phyloP scores from a whole-genome alignment of 2,113 vertebrate species.

The Rousettus leschenaultii region DNA sequence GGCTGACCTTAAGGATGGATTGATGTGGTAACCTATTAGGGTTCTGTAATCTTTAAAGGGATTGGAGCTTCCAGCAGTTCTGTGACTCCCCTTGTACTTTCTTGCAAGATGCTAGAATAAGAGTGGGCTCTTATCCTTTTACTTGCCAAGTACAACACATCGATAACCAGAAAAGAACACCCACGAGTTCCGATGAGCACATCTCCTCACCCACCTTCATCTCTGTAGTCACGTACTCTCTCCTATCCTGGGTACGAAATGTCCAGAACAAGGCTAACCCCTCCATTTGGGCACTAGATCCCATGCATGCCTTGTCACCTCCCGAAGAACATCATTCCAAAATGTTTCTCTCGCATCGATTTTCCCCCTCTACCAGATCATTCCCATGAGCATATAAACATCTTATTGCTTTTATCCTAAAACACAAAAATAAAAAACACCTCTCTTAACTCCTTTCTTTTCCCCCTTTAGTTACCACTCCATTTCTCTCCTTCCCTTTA shows the following conservation, averaged over 20 bases:
- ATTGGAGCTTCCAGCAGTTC: not conserved
- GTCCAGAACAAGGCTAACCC: not conserved
- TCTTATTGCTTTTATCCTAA: not conserved
- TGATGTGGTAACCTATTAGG: not conserved
- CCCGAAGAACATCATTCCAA: not conserved
- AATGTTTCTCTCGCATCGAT: not conserved
- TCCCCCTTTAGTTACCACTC: not conserved
- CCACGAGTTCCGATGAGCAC: accelerated
- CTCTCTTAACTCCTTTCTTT: not conserved
- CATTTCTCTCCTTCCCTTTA: not conserved
- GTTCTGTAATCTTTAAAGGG: not conserved
- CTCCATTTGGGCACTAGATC: not conserved
- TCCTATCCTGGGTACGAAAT: not conserved
- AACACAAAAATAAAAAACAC: not conserved
- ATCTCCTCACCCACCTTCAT: not conserved
- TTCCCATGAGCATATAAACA: not conserved
- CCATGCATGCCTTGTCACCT: not conserved
- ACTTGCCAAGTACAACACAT: not conserved
- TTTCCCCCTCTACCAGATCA: not conserved
- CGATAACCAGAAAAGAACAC: not conserved
- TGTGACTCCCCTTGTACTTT: not conserved
- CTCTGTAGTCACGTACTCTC: not conserved
- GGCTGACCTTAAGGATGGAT: not conserved
- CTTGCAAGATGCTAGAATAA: not conserved
- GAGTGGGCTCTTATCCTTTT: not conserved